Evolutionary conservation across 2,888 invertebrate genomes (phyloP).

Genomic region (Hypolimnas misippus): DNA sequence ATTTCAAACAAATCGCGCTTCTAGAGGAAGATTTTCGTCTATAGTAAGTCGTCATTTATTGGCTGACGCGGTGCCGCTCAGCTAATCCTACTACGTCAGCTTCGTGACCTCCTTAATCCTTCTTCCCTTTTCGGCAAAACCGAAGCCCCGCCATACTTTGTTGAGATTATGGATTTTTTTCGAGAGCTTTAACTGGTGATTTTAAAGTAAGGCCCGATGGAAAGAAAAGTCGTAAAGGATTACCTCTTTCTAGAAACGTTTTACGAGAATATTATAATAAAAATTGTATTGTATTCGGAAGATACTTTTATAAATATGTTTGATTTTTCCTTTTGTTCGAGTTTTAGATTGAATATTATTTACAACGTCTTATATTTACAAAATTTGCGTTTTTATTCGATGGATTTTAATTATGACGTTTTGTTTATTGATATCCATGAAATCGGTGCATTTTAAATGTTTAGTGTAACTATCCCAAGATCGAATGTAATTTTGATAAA

Average conservation of each 20-base stretch:
- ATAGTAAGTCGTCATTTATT: slow-evolving; percentile 65
- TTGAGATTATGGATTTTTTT: slow-evolving; percentile 61
- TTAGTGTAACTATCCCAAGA: too few species aligned
- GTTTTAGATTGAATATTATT: not conserved
- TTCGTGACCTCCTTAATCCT: slow-evolving; percentile 77
- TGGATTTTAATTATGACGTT: not conserved
- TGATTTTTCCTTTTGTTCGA: not conserved
- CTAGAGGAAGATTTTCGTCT: slow-evolving; percentile 47
- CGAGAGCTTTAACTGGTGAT: slow-evolving; percentile 45
- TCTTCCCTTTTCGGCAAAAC: slow-evolving; percentile 67
- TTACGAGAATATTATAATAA: slow-evolving; percentile 8
- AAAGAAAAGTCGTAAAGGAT: slow-evolving; percentile 13
- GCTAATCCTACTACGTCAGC: slow-evolving; percentile 78
- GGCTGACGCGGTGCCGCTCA: slow-evolving; percentile 65
- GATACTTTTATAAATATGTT: not conserved
- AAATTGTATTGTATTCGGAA: slow-evolving; percentile 2
- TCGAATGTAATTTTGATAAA: too few species aligned
- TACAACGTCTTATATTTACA: not conserved
- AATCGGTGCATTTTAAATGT: too few species aligned
- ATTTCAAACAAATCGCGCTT: slow-evolving; percentile 34
- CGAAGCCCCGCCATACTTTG: slow-evolving; percentile 60
- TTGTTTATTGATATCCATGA: too few species aligned
- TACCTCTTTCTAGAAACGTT: slow-evolving; percentile 11
- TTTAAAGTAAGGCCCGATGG: slow-evolving; percentile 39
- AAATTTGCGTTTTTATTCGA: not conserved